phyloP scores from a whole-genome alignment of 1,140 invertebrate genomes.

The Cherax destructor region DNA sequence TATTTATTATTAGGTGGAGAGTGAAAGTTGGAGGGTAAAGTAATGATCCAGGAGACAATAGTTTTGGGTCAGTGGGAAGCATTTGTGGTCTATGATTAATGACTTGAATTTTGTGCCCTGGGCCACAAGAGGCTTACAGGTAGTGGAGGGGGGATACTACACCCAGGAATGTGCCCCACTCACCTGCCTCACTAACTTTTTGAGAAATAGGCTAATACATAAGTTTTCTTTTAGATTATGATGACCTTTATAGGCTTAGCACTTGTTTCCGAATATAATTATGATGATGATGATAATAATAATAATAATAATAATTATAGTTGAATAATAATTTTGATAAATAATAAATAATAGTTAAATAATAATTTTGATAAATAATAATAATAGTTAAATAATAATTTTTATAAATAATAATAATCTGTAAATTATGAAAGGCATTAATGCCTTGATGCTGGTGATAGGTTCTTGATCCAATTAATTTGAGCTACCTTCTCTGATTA shows the following conservation, averaged over 20 bases:
- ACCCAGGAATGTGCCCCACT: constrained; percentile 44
- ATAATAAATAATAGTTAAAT: too few relatives aligned
- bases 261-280: too few relatives aligned
- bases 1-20: not conserved
- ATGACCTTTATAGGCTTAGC: not conserved
- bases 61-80: not conserved
- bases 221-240: not conserved
- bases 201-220: not conserved
- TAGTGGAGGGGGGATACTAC: constrained; percentile 26
- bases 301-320: too few relatives aligned
- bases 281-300: too few relatives aligned
- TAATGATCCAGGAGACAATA: constrained; percentile 7
- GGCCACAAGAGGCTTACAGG: constrained; percentile 36
- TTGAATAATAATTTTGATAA: too few relatives aligned
- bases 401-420: too few relatives aligned
- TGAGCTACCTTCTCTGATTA: too few relatives aligned
- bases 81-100: constrained; percentile 53
- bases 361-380: too few relatives aligned
- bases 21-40: constrained; percentile 13
- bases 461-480: too few relatives aligned
- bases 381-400: too few relatives aligned
- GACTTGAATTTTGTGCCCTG: constrained; percentile 37
- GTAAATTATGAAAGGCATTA: too few relatives aligned
- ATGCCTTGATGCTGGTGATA: too few relatives aligned
- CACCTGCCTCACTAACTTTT: not conserved